A percentile compares a stretch with the other conserved stretches of the same genome.
Evolutionary conservation across 2,797 vertebrate species (phyloP).

Genomic region (Pampus argenteus): DNA sequence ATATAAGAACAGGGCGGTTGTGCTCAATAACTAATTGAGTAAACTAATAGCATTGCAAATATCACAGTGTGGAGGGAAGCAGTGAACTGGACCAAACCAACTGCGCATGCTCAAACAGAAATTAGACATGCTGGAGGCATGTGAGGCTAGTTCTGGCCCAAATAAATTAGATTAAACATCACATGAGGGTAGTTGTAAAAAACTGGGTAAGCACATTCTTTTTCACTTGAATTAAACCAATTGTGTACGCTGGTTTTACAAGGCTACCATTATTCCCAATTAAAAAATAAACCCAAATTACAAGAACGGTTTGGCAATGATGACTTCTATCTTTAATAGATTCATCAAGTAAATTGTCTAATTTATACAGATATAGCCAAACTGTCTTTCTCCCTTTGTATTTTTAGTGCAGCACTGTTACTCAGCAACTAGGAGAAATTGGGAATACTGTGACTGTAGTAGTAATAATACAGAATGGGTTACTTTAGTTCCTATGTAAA

Average conservation of each 20-base stretch:
- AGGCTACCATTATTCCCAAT: slow-evolving; percentile 4
- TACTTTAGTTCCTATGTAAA: background rate
- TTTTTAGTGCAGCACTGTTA: background rate
- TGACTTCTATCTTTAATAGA: slow-evolving; percentile 3
- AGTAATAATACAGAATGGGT: background rate
- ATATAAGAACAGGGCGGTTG: background rate
- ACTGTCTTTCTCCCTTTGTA: slow-evolving; percentile 1
- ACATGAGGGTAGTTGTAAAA: slow-evolving; percentile 57
- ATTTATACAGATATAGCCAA: slow-evolving; percentile 8
- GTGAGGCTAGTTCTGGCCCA: slow-evolving; percentile 50
- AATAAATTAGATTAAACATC: slow-evolving; percentile 70
- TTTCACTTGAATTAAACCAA: slow-evolving; percentile 36
- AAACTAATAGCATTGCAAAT: slow-evolving; percentile 34
- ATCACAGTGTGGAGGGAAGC: slow-evolving; percentile 11
- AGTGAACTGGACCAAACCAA: slow-evolving; percentile 42
- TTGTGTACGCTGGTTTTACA: slow-evolving; percentile 11
- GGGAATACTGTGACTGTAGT: background rate
- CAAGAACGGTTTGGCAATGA: slow-evolving; percentile 6
- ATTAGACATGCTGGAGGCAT: slow-evolving; percentile 54
- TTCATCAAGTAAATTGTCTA: background rate
- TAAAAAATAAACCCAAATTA: slow-evolving; percentile 13
- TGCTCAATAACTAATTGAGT: slow-evolving; percentile 6
- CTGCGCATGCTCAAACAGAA: slow-evolving; percentile 50
- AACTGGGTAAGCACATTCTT: slow-evolving; percentile 21
- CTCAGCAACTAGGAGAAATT: slow-evolving; percentile 6